These are phyloP conservation scores for Montipora capitata DNA, from an alignment of 92 coral and sea anemone genomes.

Conservation along the genomic window DNA sequence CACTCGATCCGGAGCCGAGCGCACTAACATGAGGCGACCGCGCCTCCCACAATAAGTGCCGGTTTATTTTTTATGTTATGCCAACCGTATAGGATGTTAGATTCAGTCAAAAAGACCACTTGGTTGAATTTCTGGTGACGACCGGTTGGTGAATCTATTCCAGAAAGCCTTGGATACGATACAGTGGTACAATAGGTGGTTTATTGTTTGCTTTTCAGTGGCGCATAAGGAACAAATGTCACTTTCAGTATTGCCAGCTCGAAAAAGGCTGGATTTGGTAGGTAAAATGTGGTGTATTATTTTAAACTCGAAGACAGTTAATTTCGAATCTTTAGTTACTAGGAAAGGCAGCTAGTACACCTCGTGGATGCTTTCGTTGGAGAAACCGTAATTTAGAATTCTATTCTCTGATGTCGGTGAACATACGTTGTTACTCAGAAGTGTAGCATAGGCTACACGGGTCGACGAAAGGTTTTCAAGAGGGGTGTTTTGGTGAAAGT, in stretches of 20 bases:
- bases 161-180: conserved; percentile 11
- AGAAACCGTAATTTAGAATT: background rate
- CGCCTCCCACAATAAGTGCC: background rate
- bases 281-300: conserved; percentile 2
- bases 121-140: background rate
- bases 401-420: too few relatives aligned
- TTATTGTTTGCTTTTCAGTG: conserved; percentile 11
- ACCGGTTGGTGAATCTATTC: conserved; percentile 21
- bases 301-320: background rate
- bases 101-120: background rate
- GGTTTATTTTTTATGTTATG: conserved; percentile 1
- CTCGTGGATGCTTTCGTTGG: background rate
- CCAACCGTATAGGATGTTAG: background rate
- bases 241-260: conserved; percentile 5
- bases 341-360: conserved; percentile 1
- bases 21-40: too few relatives aligned
- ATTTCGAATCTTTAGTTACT: background rate
- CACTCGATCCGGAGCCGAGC: too few relatives aligned
- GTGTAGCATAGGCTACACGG: background rate
- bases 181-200: conserved; percentile 13
- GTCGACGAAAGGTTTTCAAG: background rate
- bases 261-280: conserved; percentile 16
- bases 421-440: background rate
- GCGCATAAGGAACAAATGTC: background rate
- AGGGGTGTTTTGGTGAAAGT: background rate